A percentile compares a stretch with the other conserved stretches of the same genome.
These are phyloP conservation scores for Prunella fulvescens DNA, from an alignment of 2,113 vertebrate genomes.

Conservation along the genomic window DNA sequence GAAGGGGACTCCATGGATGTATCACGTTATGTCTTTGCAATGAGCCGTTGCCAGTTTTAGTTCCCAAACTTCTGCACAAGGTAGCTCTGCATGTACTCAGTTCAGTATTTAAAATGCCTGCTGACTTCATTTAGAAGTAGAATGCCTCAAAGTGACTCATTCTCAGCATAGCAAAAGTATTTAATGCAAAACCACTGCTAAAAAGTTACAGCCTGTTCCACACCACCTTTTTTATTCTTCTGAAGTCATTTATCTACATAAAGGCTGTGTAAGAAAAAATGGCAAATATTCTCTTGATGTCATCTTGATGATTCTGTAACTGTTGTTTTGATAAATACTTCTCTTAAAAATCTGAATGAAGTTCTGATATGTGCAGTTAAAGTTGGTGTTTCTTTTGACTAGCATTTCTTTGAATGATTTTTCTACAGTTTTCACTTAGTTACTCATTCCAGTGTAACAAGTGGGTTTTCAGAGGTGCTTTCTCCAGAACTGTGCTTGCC, in stretches of 20 bases:
- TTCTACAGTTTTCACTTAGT: background rate
- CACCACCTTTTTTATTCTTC: background rate
- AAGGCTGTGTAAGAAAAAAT: background rate
- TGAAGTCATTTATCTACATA: background rate
- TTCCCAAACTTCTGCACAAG: background rate
- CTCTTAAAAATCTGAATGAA: background rate
- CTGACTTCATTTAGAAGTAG: background rate
- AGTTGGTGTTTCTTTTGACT: background rate
- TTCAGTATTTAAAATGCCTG: background rate
- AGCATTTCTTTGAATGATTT: background rate
- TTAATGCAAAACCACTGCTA: background rate
- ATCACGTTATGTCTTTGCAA: background rate
- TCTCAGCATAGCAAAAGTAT: background rate
- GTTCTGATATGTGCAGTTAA: background rate
- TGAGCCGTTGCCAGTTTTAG: background rate
- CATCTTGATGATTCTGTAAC: background rate
- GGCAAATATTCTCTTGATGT: background rate
- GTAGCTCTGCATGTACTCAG: background rate
- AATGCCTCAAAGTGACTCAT: background rate
- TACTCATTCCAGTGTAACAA: background rate
- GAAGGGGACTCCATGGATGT: background rate
- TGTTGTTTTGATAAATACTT: background rate
- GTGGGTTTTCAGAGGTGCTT: conserved; percentile 7
- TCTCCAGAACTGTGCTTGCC: background rate
- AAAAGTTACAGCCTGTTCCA: background rate